phyloP scores from a whole-genome alignment of 2,888 invertebrate genomes.

The Coleophora deauratella region DNA sequence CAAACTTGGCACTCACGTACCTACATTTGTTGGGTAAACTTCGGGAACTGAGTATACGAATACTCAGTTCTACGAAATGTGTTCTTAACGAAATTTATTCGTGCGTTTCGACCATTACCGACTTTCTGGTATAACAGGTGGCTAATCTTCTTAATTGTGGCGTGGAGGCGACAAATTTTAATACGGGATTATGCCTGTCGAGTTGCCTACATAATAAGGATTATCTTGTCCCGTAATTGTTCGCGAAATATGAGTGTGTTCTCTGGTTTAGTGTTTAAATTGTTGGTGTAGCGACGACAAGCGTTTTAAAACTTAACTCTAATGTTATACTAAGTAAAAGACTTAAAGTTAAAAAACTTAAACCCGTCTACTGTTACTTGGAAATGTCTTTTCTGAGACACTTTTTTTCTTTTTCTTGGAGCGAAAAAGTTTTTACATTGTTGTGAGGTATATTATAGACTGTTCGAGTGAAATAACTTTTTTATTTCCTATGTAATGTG shows the following conservation, averaged over 20 bases:
- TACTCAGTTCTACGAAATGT: too few relatives aligned
- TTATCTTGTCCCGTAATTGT: conserved; percentile 2
- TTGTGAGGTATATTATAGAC: too few relatives aligned
- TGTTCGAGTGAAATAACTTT: too few relatives aligned
- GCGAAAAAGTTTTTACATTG: too few relatives aligned
- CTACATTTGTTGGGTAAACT: conserved; percentile 20
- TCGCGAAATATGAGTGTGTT: neutral
- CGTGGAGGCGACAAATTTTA: conserved; percentile 14
- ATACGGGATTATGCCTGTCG: conserved; percentile 14
- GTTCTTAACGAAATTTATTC: conserved; percentile 29
- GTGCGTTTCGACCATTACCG: conserved; percentile 21
- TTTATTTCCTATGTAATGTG: too few relatives aligned
- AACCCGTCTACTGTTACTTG: too few relatives aligned
- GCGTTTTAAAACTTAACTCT: too few relatives aligned
- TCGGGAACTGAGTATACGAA: conserved; percentile 12
- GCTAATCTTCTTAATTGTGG: conserved; percentile 23
- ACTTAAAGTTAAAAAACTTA: too few relatives aligned
- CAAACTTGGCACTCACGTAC: conserved; percentile 34
- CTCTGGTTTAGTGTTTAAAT: neutral
- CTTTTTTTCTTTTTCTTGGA: too few relatives aligned
- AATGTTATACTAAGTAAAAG: too few relatives aligned
- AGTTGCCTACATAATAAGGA: conserved; percentile 7
- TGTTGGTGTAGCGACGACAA: too few relatives aligned
- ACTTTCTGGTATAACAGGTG: conserved; percentile 19
- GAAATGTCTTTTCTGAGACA: too few relatives aligned